Evolutionary conservation across 2,797 vertebrate genomes (phyloP).

Genomic region (Tiaroga cobitis): DNA sequence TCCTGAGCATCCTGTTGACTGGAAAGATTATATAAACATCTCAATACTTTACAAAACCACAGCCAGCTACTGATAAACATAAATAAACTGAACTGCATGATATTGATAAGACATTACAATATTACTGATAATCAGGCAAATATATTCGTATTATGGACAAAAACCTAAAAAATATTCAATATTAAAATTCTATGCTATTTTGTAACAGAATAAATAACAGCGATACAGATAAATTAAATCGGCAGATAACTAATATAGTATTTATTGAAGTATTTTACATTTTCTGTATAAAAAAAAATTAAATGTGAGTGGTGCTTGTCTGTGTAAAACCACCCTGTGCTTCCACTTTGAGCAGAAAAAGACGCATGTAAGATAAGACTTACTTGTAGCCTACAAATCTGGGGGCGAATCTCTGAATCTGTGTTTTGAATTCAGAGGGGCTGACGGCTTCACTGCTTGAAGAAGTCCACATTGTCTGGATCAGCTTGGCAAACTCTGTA

Average conservation of each 20-base stretch:
- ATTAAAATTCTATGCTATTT: not conserved
- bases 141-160: not conserved
- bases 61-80: not conserved
- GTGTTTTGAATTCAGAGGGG: slow-evolving; percentile 97
- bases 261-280: not conserved
- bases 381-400: slow-evolving; percentile 98
- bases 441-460: slow-evolving; percentile 91
- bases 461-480: slow-evolving; percentile 95
- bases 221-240: not conserved
- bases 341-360: not conserved
- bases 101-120: not conserved
- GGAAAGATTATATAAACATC: slow-evolving; percentile 14
- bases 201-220: not conserved
- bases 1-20: slow-evolving; percentile 93
- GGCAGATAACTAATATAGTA: not conserved
- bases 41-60: not conserved
- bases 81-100: not conserved
- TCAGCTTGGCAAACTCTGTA: slow-evolving; percentile 94
- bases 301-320: not conserved
- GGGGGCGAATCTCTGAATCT: slow-evolving; percentile 98
- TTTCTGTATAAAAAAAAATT: not conserved
- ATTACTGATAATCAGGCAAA: not conserved
- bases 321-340: not conserved
- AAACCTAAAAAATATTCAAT: not conserved
- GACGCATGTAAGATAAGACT: slow-evolving; percentile 58